Conservation (phyloP, 2,888 invertebrate genomes). For the Xestia c-nigrum region DNA sequence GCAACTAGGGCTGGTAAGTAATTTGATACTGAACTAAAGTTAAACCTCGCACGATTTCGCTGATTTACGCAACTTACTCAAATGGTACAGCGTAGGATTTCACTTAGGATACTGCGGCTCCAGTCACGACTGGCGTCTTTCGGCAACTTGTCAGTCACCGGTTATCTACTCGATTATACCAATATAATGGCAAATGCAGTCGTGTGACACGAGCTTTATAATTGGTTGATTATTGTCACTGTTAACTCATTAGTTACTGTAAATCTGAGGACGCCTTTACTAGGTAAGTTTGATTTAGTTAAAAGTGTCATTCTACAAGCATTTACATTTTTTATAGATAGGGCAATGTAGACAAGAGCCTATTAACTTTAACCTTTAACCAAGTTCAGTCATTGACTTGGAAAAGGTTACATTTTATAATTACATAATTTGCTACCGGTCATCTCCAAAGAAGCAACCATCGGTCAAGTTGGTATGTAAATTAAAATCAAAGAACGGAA, state of each 20-base stretch:
- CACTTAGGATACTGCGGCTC: slow-evolving; percentile 71
- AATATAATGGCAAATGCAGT: slow-evolving; percentile 71
- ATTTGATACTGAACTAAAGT: slow-evolving; percentile 67
- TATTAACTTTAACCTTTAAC: not conserved
- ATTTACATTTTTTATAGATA: slow-evolving; percentile 13
- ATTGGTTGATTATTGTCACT: slow-evolving; percentile 64
- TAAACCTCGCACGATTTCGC: slow-evolving; percentile 67
- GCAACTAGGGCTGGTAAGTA: slow-evolving; percentile 64
- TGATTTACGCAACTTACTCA: slow-evolving; percentile 69
- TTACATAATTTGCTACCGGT: slow-evolving; percentile 33
- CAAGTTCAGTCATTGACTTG: not conserved
- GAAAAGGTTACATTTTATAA: slow-evolving; percentile 9
- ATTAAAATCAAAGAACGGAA: slow-evolving; percentile 73
- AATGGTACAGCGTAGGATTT: slow-evolving; percentile 70
- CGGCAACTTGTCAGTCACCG: slow-evolving; percentile 76
- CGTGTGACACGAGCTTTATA: slow-evolving; percentile 71
- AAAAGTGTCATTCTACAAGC: slow-evolving; percentile 11
- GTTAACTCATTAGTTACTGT: slow-evolving; percentile 45
- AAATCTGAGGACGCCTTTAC: slow-evolving; percentile 19
- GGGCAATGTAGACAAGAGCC: not conserved
- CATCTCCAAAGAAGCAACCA: slow-evolving; percentile 27
- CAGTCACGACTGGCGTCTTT: slow-evolving; percentile 76
- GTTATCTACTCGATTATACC: slow-evolving; percentile 70
- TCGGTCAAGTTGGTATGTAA: slow-evolving; percentile 64
- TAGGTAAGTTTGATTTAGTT: slow-evolving; percentile 18